These are phyloP conservation scores for Okapia johnstoni DNA, from an alignment of 2,113 vertebrate species.

Conservation along the genomic window DNA sequence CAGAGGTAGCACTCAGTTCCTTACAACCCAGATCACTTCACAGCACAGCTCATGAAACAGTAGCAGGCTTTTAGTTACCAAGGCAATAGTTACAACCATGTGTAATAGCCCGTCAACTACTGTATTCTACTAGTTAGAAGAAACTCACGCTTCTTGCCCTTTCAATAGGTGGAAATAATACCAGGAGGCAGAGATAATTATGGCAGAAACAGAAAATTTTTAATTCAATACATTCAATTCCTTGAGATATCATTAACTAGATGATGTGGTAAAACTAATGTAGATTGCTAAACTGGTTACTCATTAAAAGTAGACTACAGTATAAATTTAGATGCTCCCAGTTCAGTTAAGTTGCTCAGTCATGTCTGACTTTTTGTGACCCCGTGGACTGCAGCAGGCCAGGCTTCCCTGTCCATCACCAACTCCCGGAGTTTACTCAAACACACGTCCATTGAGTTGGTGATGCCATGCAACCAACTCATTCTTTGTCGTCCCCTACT, in stretches of 20 bases:
- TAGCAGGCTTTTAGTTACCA: neutral
- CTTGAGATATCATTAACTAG: neutral
- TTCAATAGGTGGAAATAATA: neutral
- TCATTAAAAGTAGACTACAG: neutral
- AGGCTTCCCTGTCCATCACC: neutral
- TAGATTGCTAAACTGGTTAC: neutral
- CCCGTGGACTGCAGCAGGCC: rapidly evolving
- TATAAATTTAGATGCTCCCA: neutral
- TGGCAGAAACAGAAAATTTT: neutral
- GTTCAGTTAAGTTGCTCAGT: neutral
- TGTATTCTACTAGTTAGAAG: neutral
- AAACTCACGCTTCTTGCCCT: neutral
- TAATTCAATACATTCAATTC: neutral
- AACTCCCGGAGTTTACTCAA: neutral
- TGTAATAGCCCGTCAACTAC: neutral
- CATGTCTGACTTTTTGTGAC: neutral
- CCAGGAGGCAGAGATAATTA: neutral
- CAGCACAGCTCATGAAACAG: neutral
- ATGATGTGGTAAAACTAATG: neutral
- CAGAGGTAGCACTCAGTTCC: neutral
- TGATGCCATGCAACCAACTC: neutral
- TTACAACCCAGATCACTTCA: neutral
- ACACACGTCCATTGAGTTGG: neutral
- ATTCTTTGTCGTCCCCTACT: neutral
- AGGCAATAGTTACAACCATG: neutral